phyloP scores from a whole-genome alignment of 2,888 invertebrate species.

The Dasysyrphus albostriatus region DNA sequence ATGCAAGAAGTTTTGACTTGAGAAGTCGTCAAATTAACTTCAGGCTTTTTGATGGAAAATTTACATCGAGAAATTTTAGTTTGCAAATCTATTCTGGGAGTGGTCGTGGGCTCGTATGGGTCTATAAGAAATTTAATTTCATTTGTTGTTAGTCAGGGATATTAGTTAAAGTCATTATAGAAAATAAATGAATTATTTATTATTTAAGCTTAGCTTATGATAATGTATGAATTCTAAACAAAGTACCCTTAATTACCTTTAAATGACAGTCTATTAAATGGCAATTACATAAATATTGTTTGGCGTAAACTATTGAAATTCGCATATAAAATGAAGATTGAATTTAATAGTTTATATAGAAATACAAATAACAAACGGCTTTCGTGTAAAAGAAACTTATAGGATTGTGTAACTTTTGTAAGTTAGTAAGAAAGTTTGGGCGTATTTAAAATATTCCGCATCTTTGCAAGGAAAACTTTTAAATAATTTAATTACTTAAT shows the following conservation, averaged over 20 bases:
- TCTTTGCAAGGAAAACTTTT: too few relatives aligned
- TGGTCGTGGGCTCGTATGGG: neutral
- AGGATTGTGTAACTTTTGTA: too few relatives aligned
- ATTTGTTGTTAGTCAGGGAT: conserved; percentile 4
- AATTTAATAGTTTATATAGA: neutral
- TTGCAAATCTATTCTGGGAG: conserved; percentile 12
- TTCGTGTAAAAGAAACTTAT: neutral
- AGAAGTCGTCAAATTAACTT: conserved; percentile 24
- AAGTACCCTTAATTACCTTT: conserved; percentile 7
- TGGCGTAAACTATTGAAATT: neutral
- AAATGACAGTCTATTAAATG: conserved; percentile 2
- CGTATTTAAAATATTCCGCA: too few relatives aligned
- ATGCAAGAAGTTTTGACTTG: conserved; percentile 38
- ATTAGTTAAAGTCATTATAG: conserved; percentile 1
- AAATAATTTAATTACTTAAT: too few relatives aligned
- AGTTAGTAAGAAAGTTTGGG: too few relatives aligned
- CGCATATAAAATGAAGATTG: neutral
- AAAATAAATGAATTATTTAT: conserved; percentile 17
- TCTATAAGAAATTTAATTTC: neutral
- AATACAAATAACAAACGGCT: neutral
- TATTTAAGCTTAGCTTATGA: neutral
- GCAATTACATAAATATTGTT: neutral
- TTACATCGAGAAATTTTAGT: conserved; percentile 1
- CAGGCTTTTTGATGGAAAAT: conserved; percentile 1
- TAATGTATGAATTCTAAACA: neutral